Base-by-base conservation (phyloP, 2,888 invertebrate species). In the Nephrotoma appendiculata region DNA sequence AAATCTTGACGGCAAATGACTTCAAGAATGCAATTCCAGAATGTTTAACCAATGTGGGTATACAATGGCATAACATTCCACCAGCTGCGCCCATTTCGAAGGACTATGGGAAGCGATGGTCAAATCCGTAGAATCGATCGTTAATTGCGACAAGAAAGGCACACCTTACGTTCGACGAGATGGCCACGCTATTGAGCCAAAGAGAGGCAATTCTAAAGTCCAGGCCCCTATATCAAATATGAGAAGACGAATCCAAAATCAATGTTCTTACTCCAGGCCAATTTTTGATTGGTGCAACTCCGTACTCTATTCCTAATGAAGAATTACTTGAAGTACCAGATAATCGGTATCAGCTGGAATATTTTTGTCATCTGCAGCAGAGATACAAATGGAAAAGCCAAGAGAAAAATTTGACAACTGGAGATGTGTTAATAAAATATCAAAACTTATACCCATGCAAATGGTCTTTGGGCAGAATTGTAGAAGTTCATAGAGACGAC, bases 51-150 rank as follows among this genome's bases (percentile, higher is more conserved):
- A n/a, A n/a, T n/a, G n/a, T n/a, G n/a, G n/a, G n/a, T n/a, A n/a
- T n/a, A n/a, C n/a, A n/a, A n/a, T n/a, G n/a, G n/a, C n/a, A n/a
- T n/a, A n/a, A n/a, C n/a, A n/a, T n/a, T n/a, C n/a, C n/a, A n/a
- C n/a, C n/a, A n/a, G n/a, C n/a, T n/a, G n/a, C n/a, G n/a, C n/a
- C n/a, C n/a, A n/a, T n/a, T n/a, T n/a, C n/a, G n/a, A n/a, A n/a
- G n/a, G n/a, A n/a, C n/a, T 19, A 19, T 1, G 19, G 19, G 19
- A 19, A 19, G 89, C 90, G 1, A 89, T 89, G 4, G 89, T 91
- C 0, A 90, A 90, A 85, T 89, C 89, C 0, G 6, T 90, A 90
- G 87, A 87, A 86, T 86, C 90, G 89, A 86, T 86, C 90, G 5
- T 87, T 87, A 11, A 87, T 89, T 42, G 87, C 89, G 1, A 86